Base-by-base conservation (phyloP, 1,140 invertebrate genomes). In the Pogonomyrmex barbatus region DNA sequence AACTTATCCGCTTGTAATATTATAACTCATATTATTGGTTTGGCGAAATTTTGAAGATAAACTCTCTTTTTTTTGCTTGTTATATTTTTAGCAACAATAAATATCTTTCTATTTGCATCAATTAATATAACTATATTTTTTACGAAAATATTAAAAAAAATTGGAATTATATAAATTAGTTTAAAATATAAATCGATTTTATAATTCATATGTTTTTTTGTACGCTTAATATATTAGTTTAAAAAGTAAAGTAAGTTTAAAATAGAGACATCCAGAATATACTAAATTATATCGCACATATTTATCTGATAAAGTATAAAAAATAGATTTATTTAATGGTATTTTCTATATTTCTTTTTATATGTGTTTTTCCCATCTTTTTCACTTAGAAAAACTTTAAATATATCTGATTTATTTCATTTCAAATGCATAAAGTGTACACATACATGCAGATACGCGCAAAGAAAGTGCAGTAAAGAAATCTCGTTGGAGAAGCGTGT, bases 231-330 rank as follows among this genome's bases (percentile, higher is more conserved):
- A 39, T 14, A 36, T 14, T 9, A 2, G 1, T 50, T 63, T 0
- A n/a, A 65, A 39, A 42, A 30, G n/a, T 63, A 36, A 68, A 68
- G 17, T 14, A 68, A 45, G 3, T 9, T 68, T 45, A 68, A 24
- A 30, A 10, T 24, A 1, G 9, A 68, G 1, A 24, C 5, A 50
- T 30, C 0, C 2, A 54, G 2, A 10, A 73, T 54, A 33, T 12
- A 39, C 2, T 14, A 39, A 17, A 36, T 73, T 47, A 14, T 36
- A 5, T 24, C 8, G 8, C 68, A 39, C 30, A 2, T 0, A 71
- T 73, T 54, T 56, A 71, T 71, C 5, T 54, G 17, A 4, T 10
- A 24, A 54, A 39, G 4, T 73, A 39, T 10, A 67, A 67, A 73
- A 52, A 54, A 73, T 10, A 6, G 0, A 70, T 56, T 0, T 30